Conservation (phyloP, 35 echinoderm and acorn worm species). For the Holothuria glaberrima region DNA sequence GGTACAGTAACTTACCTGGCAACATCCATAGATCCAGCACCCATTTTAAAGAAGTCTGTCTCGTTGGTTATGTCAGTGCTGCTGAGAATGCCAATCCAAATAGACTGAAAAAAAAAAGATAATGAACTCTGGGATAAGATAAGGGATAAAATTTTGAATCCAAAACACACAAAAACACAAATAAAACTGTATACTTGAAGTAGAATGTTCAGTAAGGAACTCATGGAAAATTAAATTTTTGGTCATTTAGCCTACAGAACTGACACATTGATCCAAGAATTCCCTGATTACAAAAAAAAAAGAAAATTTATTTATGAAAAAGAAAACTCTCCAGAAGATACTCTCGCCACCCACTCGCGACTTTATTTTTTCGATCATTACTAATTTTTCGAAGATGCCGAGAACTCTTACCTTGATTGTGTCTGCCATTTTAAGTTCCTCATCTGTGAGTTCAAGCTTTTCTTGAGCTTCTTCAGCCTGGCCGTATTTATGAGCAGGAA, state of each 20-base stretch:
- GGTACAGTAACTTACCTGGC: slow-evolving; percentile 68
- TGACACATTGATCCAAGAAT: no score
- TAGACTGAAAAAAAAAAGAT: slow-evolving; percentile 60
- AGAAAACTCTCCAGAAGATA: no score
- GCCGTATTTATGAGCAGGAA: slow-evolving; percentile 82
- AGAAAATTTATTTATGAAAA: no score
- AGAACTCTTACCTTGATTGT: slow-evolving; percentile 71
- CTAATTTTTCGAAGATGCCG: no score
- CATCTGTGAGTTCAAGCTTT: slow-evolving; percentile 84
- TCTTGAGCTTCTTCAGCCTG: slow-evolving; percentile 72
- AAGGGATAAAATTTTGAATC: neutral
- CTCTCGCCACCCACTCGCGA: no score
- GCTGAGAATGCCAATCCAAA: slow-evolving; percentile 91
- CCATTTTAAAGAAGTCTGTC: slow-evolving; percentile 99
- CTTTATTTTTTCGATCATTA: no score
- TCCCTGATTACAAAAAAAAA: no score
- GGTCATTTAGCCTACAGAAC: no score
- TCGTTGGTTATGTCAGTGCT: slow-evolving; percentile 62
- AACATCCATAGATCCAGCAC: slow-evolving; percentile 99
- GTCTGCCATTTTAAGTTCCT: slow-evolving; percentile 80
- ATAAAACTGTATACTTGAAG: no score
- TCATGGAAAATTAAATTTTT: no score
- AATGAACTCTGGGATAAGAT: neutral
- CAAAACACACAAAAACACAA: no score
- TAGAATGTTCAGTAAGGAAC: no score